phyloP scores from a whole-genome alignment of 2,797 vertebrate species.

The Dromococcyx pavoninus region DNA sequence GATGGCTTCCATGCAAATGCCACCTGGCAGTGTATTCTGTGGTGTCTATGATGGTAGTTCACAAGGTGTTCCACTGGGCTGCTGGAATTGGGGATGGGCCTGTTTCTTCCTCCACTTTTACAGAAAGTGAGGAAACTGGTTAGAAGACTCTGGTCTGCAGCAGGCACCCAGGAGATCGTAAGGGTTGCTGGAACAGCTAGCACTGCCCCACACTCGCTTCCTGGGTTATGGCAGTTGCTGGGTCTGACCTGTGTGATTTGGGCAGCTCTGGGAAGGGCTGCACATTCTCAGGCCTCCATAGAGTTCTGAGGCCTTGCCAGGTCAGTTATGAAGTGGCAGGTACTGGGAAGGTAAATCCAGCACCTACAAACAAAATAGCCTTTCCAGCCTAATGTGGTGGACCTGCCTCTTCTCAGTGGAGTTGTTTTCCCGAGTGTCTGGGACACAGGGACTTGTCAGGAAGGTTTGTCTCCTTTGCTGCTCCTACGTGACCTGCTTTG shows the following conservation, averaged over 20 bases:
- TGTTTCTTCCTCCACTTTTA: not conserved
- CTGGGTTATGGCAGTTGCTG: not conserved
- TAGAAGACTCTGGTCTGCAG: not conserved
- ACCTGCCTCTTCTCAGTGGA: not conserved
- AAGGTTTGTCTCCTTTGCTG: not conserved
- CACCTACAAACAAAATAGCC: not conserved
- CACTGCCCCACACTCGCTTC: accelerated
- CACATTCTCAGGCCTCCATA: accelerated
- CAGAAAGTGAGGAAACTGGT: not conserved
- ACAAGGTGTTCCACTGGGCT: not conserved
- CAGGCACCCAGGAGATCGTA: not conserved
- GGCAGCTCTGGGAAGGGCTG: not conserved
- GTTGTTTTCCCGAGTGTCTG: not conserved
- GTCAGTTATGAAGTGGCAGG: not conserved
- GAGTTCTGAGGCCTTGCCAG: not conserved
- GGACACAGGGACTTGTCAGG: not conserved
- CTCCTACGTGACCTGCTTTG: not conserved
- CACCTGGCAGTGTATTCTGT: not conserved
- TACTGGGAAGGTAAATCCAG: not conserved
- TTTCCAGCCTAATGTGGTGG: not conserved
- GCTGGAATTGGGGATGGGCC: not conserved
- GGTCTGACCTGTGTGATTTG: not conserved
- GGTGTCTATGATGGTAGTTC: not conserved
- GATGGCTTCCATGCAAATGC: not conserved
- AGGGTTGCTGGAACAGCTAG: not conserved